Evolutionary conservation across 2,888 invertebrate genomes (phyloP).

Genomic region (Stenodema calcarata): DNA sequence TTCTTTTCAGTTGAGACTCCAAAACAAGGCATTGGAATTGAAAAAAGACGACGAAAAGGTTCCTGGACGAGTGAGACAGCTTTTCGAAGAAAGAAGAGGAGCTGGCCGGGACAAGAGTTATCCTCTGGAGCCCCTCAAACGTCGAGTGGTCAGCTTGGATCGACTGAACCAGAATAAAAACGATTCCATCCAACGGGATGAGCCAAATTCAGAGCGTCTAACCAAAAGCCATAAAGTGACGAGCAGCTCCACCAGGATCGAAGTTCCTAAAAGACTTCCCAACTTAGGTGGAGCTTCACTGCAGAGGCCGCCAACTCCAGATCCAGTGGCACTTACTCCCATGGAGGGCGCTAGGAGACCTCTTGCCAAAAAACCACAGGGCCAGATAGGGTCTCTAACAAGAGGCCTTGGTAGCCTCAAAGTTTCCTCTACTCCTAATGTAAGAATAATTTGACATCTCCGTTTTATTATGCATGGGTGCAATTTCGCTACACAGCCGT

Average conservation of each 20-base stretch:
- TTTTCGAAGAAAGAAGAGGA: slow-evolving; percentile 77
- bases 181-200: neutral
- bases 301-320: neutral
- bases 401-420: slow-evolving; percentile 8
- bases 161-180: slow-evolving; percentile 43
- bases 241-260: slow-evolving; percentile 10
- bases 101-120: slow-evolving; percentile 73
- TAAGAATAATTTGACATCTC: too few relatives aligned
- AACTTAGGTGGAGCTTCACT: slow-evolving; percentile 61
- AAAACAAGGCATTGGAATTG: slow-evolving; percentile 41
- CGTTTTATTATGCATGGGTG: too few relatives aligned
- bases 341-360: slow-evolving; percentile 15
- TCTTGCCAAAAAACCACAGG: slow-evolving; percentile 12
- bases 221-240: slow-evolving; percentile 42
- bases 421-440: slow-evolving; percentile 11
- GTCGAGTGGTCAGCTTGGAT: slow-evolving; percentile 56
- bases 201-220: slow-evolving; percentile 6
- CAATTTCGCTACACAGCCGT: too few relatives aligned
- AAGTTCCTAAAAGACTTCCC: slow-evolving; percentile 60
- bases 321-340: neutral
- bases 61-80: slow-evolving; percentile 73
- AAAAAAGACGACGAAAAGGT: slow-evolving; percentile 39
- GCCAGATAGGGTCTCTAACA: slow-evolving; percentile 9
- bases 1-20: slow-evolving; percentile 42
- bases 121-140: slow-evolving; percentile 76